Percentiles rank a stretch among this genome's conserved stretches.
Conservation (phyloP, 2,888 invertebrate genomes). For the Cataglyphis rosenhaueri region DNA sequence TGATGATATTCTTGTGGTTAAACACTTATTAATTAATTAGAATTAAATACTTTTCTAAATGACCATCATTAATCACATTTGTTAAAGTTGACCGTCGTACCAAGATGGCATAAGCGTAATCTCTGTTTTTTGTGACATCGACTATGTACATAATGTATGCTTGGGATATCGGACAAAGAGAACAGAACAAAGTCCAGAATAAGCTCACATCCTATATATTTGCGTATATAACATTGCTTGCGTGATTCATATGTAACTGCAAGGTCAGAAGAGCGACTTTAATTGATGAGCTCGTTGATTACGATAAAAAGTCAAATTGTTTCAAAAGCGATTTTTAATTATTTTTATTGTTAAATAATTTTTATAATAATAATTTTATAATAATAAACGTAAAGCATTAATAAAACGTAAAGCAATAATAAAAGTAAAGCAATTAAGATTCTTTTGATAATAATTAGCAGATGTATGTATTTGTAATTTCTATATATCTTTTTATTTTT, state of each 20-base stretch:
- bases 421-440: neutral
- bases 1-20: neutral
- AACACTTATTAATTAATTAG: neutral
- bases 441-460: conserved; percentile 3
- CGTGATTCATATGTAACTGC: conserved; percentile 2
- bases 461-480: neutral
- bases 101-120: neutral
- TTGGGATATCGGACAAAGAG: conserved; percentile 40
- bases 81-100: neutral
- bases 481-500: neutral
- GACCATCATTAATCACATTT: neutral
- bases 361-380: conserved; percentile 7
- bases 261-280: conserved; percentile 3
- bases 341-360: neutral
- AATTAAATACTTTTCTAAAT: neutral
- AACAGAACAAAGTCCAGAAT: conserved; percentile 51
- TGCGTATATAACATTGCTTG: neutral
- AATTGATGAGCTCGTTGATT: neutral
- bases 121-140: neutral
- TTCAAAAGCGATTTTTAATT: neutral
- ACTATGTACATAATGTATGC: neutral
- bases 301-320: neutral
- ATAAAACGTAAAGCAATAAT: too few relatives aligned
- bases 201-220: neutral
- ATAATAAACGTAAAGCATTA: too few relatives aligned